Evolutionary conservation across 1,140 invertebrate species (phyloP).

Genomic region (Lordiphosa stackelbergi): DNA sequence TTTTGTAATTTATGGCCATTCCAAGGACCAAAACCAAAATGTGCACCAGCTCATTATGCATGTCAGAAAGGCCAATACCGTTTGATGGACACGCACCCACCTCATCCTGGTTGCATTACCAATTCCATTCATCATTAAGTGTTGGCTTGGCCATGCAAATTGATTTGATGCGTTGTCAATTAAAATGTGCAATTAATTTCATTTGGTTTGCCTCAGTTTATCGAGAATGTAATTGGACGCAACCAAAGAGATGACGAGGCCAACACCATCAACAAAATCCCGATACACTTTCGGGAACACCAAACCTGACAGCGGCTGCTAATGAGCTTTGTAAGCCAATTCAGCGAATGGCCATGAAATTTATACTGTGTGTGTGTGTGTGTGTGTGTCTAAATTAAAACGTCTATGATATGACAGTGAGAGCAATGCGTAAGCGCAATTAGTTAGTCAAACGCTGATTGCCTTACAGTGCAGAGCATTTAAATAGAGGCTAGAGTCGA

Average conservation of each 20-base stretch:
- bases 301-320: constrained; percentile 29
- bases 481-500: constrained; percentile 2
- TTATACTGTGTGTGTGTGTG: constrained; percentile 6
- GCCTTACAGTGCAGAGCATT: constrained; percentile 20
- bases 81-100: neutral
- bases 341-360: constrained; percentile 55
- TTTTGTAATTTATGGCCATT: constrained; percentile 45
- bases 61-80: constrained; percentile 31
- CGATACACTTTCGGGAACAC: constrained; percentile 2
- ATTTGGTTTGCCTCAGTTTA: constrained; percentile 64
- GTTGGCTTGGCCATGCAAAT: constrained; percentile 46
- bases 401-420: constrained; percentile 44
- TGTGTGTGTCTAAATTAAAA: constrained; percentile 48
- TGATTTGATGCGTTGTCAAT: constrained; percentile 73
- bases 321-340: constrained; percentile 72
- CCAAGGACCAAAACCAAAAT: constrained; percentile 29
- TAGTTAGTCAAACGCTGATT: constrained; percentile 64
- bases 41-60: constrained; percentile 41
- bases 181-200: constrained; percentile 75
- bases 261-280: constrained; percentile 1
- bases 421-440: constrained; percentile 57
- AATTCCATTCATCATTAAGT: constrained; percentile 56
- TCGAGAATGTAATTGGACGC: constrained; percentile 47
- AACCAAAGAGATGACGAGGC: constrained; percentile 1
- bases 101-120: constrained; percentile 24